phyloP scores from a whole-genome alignment of 2,797 vertebrate species.

The Aeoliscus strigatus region DNA sequence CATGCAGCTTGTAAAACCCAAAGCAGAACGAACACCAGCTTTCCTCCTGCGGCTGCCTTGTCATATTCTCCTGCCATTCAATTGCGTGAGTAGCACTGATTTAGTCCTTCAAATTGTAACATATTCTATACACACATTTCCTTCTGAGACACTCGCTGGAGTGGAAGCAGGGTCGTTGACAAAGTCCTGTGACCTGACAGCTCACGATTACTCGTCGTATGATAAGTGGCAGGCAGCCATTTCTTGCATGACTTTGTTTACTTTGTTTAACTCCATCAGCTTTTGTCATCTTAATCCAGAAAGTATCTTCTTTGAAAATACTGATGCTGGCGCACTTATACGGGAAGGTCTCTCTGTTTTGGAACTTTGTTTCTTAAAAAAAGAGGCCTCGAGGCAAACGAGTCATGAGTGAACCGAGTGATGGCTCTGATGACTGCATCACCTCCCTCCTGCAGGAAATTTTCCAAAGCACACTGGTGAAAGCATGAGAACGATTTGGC shows the following conservation, averaged over 20 bases:
- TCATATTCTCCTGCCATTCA: conserved; percentile 14
- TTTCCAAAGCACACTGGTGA: background rate
- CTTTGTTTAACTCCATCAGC: background rate
- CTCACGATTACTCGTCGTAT: too few species aligned
- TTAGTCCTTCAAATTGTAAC: too few species aligned
- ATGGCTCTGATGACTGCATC: conserved; percentile 22
- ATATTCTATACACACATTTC: too few species aligned
- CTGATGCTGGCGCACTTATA: background rate
- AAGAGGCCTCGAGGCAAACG: background rate
- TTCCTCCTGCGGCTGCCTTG: conserved; percentile 3
- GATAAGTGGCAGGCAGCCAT: too few species aligned
- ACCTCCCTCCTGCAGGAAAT: conserved; percentile 18
- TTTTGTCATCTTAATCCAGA: too few species aligned
- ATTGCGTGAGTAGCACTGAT: conserved; percentile 52
- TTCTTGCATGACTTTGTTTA: too few species aligned
- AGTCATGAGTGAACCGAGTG: conserved; percentile 26
- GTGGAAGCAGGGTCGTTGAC: too few species aligned
- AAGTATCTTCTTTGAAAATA: too few species aligned
- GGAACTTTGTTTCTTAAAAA: background rate
- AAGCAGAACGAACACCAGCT: conserved; percentile 14
- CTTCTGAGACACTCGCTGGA: too few species aligned
- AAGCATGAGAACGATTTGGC: too few species aligned
- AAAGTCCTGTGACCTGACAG: too few species aligned
- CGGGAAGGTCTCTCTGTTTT: conserved; percentile 4
- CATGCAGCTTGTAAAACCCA: conserved; percentile 2